Base-by-base conservation (phyloP, 2,113 vertebrate species). In the Psittacula cyanocephala region DNA sequence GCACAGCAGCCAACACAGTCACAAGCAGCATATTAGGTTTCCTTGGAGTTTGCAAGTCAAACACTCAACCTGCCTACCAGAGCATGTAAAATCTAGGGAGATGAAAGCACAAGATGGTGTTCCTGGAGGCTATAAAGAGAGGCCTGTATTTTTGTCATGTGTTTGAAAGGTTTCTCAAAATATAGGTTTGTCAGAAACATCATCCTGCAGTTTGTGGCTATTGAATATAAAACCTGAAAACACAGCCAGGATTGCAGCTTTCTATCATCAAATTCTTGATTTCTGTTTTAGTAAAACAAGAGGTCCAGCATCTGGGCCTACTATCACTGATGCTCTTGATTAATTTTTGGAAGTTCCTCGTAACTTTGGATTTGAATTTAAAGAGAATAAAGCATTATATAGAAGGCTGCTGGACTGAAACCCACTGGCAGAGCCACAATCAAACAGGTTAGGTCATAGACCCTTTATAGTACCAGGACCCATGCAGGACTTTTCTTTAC, bases 31-130 rank as follows among this genome's bases (percentile, higher is more conserved):
- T 46, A 81, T 91, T 88, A 62, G 55, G 63, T 94, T 95, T 91
- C 69, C 65, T 93, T 89, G 62, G 83, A 93, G 35, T 86, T 92
- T 72, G 17, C 44, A 39, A 91, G 72, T 83, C 60, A 71, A 83
- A 35, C 43, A 59, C 28, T 81, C 83, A 91, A 33, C 65, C 77
- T 87, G 90, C 47, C 90, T 95, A 76, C 52, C 17, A 57, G 22
- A 81, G 80, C 37, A 14, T 84, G 86, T 89, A 93, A 92, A 86
- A 94, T 93, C 52, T 68, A 90, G 72, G 68, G 88, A 94, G 80
- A 96, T 96, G 93, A 92, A 92, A 96, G 95, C 47, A 43, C 2
- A 6, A 91, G 82, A 55, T 85, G 62, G 76, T 76, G n/a, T 88
- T 78, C 92, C 95, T 92, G 83, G 72, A 96, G 92, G 92, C 90